A percentile compares a stretch with the other conserved stretches of the same genome.
Evolutionary conservation across 2,797 vertebrate genomes (phyloP).

Genomic region (Odontamblyopus lacepedii): DNA sequence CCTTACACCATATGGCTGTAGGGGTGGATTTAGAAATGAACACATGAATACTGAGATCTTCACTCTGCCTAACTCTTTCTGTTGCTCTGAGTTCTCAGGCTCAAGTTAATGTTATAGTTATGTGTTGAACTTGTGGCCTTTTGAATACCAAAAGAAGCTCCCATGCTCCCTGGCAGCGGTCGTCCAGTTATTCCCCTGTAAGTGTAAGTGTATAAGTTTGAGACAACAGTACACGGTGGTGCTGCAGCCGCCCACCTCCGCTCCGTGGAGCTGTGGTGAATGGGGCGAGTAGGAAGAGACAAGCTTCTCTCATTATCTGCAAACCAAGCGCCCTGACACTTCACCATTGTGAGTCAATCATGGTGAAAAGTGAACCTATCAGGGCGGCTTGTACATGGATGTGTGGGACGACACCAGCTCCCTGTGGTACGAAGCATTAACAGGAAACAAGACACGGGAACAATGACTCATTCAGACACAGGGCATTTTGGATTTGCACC

Average conservation of each 20-base stretch:
- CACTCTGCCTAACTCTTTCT: background rate
- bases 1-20: background rate
- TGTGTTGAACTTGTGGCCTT: slow-evolving; percentile 17
- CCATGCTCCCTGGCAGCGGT: background rate
- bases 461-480: slow-evolving; percentile 43
- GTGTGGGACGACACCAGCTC: slow-evolving; percentile 39
- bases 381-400: slow-evolving; percentile 29
- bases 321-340: slow-evolving; percentile 31
- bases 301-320: slow-evolving; percentile 46
- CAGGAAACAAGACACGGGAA: slow-evolving; percentile 27
- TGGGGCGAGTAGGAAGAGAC: slow-evolving; percentile 35
- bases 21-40: background rate
- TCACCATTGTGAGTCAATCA: slow-evolving; percentile 47
- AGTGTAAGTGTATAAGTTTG: slow-evolving; percentile 29
- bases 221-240: slow-evolving; percentile 19
- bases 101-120: slow-evolving; percentile 20
- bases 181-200: slow-evolving; percentile 15
- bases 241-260: slow-evolving; percentile 25
- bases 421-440: slow-evolving; percentile 47
- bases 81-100: slow-evolving; percentile 14
- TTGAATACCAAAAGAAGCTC: slow-evolving; percentile 7
- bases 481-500: slow-evolving; percentile 12
- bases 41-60: background rate
- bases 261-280: slow-evolving; percentile 35
- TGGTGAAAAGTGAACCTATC: slow-evolving; percentile 33